Conservation (phyloP, 92 coral and sea anemone species). For the Phenganax marumi region DNA sequence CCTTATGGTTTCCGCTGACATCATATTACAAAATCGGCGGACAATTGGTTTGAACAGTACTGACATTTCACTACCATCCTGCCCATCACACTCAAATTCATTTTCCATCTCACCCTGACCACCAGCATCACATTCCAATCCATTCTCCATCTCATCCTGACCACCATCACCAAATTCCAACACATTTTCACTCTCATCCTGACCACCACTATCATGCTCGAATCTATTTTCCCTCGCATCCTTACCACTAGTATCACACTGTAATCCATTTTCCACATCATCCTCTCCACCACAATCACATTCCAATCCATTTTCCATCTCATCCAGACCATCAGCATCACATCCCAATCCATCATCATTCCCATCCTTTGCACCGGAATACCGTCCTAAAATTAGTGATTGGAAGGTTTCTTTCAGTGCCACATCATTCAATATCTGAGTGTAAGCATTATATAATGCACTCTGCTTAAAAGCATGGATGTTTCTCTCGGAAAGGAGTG, state of each 20-base stretch:
- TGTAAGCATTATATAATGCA: neutral
- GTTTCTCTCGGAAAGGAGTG: slow-evolving; percentile 18
- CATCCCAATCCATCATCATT: too few relatives aligned
- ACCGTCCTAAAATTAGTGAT: neutral
- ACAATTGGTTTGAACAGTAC: slow-evolving; percentile 29
- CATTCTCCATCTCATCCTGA: slow-evolving; percentile 3
- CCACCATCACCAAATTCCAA: neutral
- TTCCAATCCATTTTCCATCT: too few relatives aligned
- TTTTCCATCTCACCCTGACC: slow-evolving; percentile 7
- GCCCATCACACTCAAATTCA: neutral
- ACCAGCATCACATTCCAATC: neutral
- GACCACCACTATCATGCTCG: neutral
- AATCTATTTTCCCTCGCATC: too few relatives aligned
- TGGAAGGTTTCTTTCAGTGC: slow-evolving; percentile 7
- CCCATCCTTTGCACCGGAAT: too few relatives aligned
- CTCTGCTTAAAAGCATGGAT: slow-evolving; percentile 31
- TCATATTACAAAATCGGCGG: slow-evolving; percentile 29
- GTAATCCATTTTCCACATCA: too few relatives aligned
- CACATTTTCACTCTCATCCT: neutral
- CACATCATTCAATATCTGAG: neutral
- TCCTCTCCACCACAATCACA: too few relatives aligned
- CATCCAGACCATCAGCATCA: too few relatives aligned
- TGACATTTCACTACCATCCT: neutral
- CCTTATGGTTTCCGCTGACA: slow-evolving; percentile 44
- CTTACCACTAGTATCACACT: too few relatives aligned